phyloP scores from a whole-genome alignment of 2,888 invertebrate genomes.

The Tholera decimalis region DNA sequence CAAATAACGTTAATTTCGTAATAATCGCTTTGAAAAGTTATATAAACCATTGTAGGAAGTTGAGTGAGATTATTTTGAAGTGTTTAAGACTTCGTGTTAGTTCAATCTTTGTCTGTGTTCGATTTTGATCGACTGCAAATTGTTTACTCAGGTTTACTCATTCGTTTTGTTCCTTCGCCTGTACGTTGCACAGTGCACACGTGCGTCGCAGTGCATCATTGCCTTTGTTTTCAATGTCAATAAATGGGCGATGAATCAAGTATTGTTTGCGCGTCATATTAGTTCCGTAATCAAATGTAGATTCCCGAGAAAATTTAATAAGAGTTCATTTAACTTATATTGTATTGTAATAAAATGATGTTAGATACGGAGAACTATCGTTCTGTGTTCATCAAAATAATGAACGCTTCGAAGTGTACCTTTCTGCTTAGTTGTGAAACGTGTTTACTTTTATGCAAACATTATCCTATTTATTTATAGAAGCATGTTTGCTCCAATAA shows the following conservation, averaged over 20 bases:
- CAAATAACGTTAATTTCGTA: slow-evolving; percentile 51
- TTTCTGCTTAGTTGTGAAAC: slow-evolving; percentile 16
- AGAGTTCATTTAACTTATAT: not conserved
- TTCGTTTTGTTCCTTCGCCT: slow-evolving; percentile 24
- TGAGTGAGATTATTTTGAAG: slow-evolving; percentile 42
- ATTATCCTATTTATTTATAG: slow-evolving; percentile 1
- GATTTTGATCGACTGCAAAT: slow-evolving; percentile 40
- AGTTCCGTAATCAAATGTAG: slow-evolving; percentile 42
- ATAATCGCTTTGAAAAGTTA: slow-evolving; percentile 53
- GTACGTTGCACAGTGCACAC: slow-evolving; percentile 35
- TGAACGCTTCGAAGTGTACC: slow-evolving; percentile 6
- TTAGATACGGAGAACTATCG: slow-evolving; percentile 4
- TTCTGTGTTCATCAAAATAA: slow-evolving; percentile 18
- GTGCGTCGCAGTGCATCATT: slow-evolving; percentile 54
- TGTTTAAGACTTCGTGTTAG: slow-evolving; percentile 31
- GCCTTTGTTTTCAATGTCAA: slow-evolving; percentile 63
- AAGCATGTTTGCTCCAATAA: slow-evolving; percentile 21
- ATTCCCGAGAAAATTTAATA: slow-evolving; percentile 21
- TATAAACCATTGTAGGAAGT: slow-evolving; percentile 44
- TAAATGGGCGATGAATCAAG: slow-evolving; percentile 60
- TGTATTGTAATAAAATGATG: slow-evolving; percentile 3
- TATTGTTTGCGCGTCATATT: slow-evolving; percentile 48
- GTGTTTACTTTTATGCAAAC: slow-evolving; percentile 6
- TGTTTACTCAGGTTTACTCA: slow-evolving; percentile 62
- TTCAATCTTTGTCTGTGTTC: slow-evolving; percentile 38